These are phyloP conservation scores for Rhizoglyphus robini DNA, from an alignment of 1,140 invertebrate species.

Conservation along the genomic window DNA sequence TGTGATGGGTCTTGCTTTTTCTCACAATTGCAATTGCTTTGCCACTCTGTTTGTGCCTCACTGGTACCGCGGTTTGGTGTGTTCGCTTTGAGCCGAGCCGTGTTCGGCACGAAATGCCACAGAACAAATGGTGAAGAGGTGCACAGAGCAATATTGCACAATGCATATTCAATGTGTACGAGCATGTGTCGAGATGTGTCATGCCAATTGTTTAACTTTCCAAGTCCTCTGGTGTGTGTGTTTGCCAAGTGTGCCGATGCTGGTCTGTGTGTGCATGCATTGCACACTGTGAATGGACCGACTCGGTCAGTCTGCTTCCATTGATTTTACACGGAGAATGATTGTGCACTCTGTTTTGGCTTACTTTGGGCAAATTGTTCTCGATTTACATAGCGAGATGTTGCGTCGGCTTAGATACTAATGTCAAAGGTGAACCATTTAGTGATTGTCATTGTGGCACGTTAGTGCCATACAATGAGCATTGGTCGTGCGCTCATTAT, in stretches of 20 bases:
- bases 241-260: background rate
- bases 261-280: background rate
- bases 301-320: background rate
- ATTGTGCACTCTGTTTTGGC: background rate
- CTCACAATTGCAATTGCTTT: too few species aligned
- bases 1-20: background rate
- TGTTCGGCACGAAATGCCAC: constrained; percentile 2
- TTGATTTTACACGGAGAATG: background rate
- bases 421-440: constrained; percentile 12
- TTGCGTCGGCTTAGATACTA: background rate
- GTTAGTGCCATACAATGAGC: background rate
- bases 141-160: background rate
- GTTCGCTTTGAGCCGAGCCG: background rate
- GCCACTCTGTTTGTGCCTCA: too few species aligned
- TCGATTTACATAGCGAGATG: background rate
- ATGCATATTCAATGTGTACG: background rate
- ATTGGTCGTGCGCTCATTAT: background rate
- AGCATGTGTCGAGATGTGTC: background rate
- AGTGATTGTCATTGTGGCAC: background rate
- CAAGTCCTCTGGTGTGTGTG: background rate
- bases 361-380: background rate
- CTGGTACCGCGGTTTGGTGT: background rate
- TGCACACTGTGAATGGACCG: too few species aligned
- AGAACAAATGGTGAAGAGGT: background rate
- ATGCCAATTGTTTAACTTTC: background rate